phyloP scores from a whole-genome alignment of 1,140 invertebrate species.

The Drosophila suzukii region DNA sequence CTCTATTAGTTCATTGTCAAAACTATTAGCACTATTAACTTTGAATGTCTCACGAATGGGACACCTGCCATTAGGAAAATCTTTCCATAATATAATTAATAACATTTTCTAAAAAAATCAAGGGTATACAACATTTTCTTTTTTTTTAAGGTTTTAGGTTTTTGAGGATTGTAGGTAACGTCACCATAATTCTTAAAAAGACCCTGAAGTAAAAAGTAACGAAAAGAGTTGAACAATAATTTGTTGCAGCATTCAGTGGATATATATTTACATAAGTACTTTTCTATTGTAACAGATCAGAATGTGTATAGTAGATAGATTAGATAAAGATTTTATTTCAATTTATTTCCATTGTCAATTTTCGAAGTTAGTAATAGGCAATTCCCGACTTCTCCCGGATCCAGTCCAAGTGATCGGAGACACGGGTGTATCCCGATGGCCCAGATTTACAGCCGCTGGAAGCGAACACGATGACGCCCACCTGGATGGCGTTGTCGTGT shows the following conservation, averaged over 20 bases:
- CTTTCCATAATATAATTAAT: too few species aligned
- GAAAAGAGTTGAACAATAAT: not conserved
- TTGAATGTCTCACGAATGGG: too few species aligned
- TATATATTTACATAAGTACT: conserved; percentile 1
- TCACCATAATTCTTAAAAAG: too few species aligned
- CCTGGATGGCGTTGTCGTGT: conserved; percentile 29
- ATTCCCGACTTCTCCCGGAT: conserved; percentile 45
- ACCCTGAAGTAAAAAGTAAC: not conserved
- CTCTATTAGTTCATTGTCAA: too few species aligned
- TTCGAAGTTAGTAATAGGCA: conserved; percentile 23
- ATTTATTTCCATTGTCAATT: not conserved
- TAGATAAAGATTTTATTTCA: not conserved
- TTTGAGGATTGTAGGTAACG: too few species aligned
- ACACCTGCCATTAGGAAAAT: too few species aligned
- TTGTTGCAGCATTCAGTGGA: not conserved
- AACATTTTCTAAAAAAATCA: too few species aligned
- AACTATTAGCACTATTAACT: too few species aligned
- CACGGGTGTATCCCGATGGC: conserved; percentile 31
- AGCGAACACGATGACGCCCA: conserved; percentile 32
- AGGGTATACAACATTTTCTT: too few species aligned
- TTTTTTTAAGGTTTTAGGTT: too few species aligned
- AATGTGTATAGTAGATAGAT: not conserved
- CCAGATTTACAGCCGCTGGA: conserved; percentile 16
- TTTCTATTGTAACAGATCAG: not conserved
- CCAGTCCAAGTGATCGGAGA: conserved; percentile 41